Conservation (phyloP, 92 coral and sea anemone genomes). For the Zoanthus sansibaricus region DNA sequence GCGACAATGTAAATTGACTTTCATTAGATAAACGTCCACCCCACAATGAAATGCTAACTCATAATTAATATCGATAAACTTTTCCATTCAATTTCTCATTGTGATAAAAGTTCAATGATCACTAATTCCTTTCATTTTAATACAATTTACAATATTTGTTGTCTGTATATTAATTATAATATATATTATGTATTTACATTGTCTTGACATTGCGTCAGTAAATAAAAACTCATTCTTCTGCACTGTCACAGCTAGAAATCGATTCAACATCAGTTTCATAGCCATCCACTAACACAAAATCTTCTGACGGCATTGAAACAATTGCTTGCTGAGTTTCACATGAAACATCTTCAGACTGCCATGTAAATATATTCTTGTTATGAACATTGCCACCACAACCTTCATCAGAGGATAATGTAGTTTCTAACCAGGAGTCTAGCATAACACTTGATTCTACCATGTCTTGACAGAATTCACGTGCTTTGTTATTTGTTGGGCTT, state of each 20-base stretch:
- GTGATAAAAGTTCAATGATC: no score
- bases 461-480: not conserved
- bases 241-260: conserved; percentile 22
- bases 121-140: no score
- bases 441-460: not conserved
- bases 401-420: not conserved
- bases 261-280: conserved; percentile 84
- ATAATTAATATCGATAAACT: no score
- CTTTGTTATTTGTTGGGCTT: not conserved
- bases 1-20: no score
- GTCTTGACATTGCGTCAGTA: no score
- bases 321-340: conserved; percentile 7
- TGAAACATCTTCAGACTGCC: conserved; percentile 73
- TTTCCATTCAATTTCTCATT: no score
- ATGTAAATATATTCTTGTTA: conserved; percentile 31
- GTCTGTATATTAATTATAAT: no score
- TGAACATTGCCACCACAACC: not conserved
- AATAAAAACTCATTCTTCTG: not conserved
- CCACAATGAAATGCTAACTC: no score
- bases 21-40: no score
- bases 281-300: conserved; percentile 79
- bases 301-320: conserved; percentile 35
- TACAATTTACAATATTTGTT: no score
- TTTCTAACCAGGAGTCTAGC: not conserved
- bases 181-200: no score